Evolutionary conservation across 2,113 vertebrate species (phyloP), one percentile per base, ranked within the genome.

Genomic region (Otolemur garnettii): DNA sequence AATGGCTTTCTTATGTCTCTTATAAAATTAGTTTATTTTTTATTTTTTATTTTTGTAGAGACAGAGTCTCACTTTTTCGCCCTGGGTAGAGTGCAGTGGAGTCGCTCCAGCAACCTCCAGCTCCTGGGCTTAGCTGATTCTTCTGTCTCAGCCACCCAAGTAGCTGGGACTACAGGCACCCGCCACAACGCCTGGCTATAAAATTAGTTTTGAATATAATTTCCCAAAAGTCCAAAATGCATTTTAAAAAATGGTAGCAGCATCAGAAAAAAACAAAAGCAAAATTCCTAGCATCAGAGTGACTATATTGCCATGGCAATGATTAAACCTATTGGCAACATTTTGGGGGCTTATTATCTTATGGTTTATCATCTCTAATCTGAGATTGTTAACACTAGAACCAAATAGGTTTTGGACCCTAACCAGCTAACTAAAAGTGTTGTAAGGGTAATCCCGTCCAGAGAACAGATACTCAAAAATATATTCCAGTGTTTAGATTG

Each of bases 1-100:
- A 42, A 55, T 85, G 55, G 21, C 55, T 90, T 85, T 89, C 69
- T 86, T 62, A 50, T 22, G 14, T 90, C 45, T 86, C 45, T 96
- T 80, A 86, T 55, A 59, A 96, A 96, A 90, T 33, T 80, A 64
- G 24, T 81, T 86, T 45, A n/a, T n/a, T n/a, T n/a, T n/a, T n/a
- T n/a, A n/a, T n/a, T n/a, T n/a, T n/a, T n/a, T n/a, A n/a, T n/a
- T n/a, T n/a, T n/a, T n/a, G n/a, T n/a, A n/a, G n/a, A n/a, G n/a
- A n/a, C n/a, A n/a, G n/a, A n/a, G n/a, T n/a, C n/a, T n/a, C n/a
- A n/a, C n/a, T n/a, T n/a, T n/a, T n/a, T n/a, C n/a, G n/a, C n/a
- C n/a, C n/a, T n/a, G n/a, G n/a, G n/a, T n/a, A n/a, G n/a, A n/a
- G n/a, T n/a, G n/a, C n/a, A n/a, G n/a, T n/a, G n/a, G n/a, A n/a